A percentile compares a stretch with the other conserved stretches of the same genome.
Evolutionary conservation across 92 coral and sea anemone species (phyloP).

Genomic region (Isaurus tuberculatus): DNA sequence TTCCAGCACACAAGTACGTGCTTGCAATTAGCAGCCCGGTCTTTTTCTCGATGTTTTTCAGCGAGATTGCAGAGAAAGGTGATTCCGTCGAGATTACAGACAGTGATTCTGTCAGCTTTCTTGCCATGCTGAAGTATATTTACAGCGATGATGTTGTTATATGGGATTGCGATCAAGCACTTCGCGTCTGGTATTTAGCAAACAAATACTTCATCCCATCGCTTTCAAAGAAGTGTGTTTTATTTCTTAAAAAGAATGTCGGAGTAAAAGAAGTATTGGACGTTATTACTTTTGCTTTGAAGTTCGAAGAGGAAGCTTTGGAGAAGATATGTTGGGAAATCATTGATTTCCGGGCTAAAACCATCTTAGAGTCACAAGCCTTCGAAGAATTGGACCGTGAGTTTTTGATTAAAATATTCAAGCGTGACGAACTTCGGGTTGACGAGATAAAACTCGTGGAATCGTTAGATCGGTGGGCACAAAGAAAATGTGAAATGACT

Average conservation of each 20-base stretch:
- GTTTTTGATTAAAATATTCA: background rate
- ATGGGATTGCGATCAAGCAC: background rate
- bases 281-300: background rate
- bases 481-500: background rate
- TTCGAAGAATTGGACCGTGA: slow-evolving; percentile 3
- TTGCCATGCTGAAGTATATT: slow-evolving; percentile 22
- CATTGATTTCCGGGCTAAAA: slow-evolving; percentile 21
- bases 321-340: slow-evolving; percentile 4
- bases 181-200: slow-evolving; percentile 17
- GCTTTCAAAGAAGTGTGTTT: slow-evolving; percentile 2
- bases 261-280: slow-evolving; percentile 13
- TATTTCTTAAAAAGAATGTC: slow-evolving; percentile 14
- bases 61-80: slow-evolving; percentile 23
- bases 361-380: slow-evolving; percentile 7
- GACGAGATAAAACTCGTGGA: slow-evolving; percentile 3
- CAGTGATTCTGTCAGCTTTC: slow-evolving; percentile 24
- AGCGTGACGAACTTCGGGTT: background rate
- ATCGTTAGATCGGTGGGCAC: slow-evolving; percentile 2
- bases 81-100: slow-evolving; percentile 30
- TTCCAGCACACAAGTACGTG: slow-evolving; percentile 39
- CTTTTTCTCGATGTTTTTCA: slow-evolving; percentile 34
- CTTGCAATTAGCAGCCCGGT: slow-evolving; percentile 39
- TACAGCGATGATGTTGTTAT: slow-evolving; percentile 9
- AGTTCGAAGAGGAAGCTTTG: slow-evolving; percentile 13
- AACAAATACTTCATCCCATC: slow-evolving; percentile 38